Percentiles rank a stretch among this genome's conserved stretches.
Conservation (phyloP, 2,113 vertebrate species). For the Brachyistius frenatus region DNA sequence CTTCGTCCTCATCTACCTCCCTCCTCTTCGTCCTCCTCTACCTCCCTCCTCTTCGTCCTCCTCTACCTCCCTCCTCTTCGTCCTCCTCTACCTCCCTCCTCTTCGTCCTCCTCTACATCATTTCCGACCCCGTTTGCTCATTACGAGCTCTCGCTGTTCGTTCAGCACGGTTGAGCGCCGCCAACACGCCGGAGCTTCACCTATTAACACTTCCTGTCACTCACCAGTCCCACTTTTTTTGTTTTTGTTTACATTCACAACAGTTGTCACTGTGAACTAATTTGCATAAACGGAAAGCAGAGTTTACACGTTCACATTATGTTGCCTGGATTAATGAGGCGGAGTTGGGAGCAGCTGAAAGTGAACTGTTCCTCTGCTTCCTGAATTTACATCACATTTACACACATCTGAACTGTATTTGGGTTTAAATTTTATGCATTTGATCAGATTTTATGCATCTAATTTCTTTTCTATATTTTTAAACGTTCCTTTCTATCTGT, state of each 20-base stretch:
- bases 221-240: not conserved
- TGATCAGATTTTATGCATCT: no score
- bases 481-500: no score
- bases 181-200: constrained; percentile 33
- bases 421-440: no score
- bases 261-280: constrained; percentile 2
- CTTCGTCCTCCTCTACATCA: not conserved
- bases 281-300: constrained; percentile 52
- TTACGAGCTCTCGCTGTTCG: constrained; percentile 44
- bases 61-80: not conserved
- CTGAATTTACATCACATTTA: not conserved
- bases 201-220: constrained; percentile 51
- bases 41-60: no score
- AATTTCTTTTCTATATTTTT: no score
- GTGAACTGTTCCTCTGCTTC: constrained; percentile 7
- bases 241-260: constrained; percentile 27
- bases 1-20: no score
- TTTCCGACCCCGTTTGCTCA: constrained; percentile 19
- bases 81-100: not conserved
- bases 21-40: no score
- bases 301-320: constrained; percentile 20
- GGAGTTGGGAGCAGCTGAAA: not conserved
- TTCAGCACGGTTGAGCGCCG: constrained; percentile 53
- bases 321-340: constrained; percentile 46
- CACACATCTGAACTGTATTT: no score